Base-by-base conservation (phyloP, 2,888 invertebrate species). In the Megalurothrips usitatus region DNA sequence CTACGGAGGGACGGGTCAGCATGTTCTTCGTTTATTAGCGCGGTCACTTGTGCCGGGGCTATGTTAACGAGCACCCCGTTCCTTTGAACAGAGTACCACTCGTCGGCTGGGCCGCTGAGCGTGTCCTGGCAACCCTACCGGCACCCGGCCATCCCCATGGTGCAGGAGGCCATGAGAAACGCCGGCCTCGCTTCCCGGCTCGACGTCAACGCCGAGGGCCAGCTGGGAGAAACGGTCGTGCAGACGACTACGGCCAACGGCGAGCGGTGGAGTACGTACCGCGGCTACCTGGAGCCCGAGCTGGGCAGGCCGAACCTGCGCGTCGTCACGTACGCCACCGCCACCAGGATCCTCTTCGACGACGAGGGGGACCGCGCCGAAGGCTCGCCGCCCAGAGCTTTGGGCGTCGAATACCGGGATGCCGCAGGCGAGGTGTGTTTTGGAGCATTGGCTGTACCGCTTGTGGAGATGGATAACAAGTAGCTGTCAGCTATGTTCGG, bases 321-420 rank as follows among this genome's bases (percentile, higher is more conserved):
- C 48, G 83, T 88, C 48, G 83, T 85, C 82, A 90, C 90, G 82
- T 87, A 90, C 83, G 88, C 90, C 1, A 84, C 87, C 23, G 91
- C 89, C 14, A 87, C 87, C 47, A 88, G 88, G 82, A 85, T 92
- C 43, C 84, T 89, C 43, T 88, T 92, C 79, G 89, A 91, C 84
- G 85, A 0, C 78, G 84, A 12, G 87, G 86, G 17, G 89, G 89
- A 84, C 6, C 34, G 34, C 34, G 68, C 52, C 10, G 52, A 52
- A 2, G 52, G 52, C 52, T 12, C n/a, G 9, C 11, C 68, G 68
- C 68, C 23, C n/a, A 19, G 92, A 83, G 94, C 95, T 0, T 92
- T 91, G 82, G 94, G 95, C 0, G 93, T 96, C 0, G 93, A 95
- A 85, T 94, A 93, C 84, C 89, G 94, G 49, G 83, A 84, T 58